Evolutionary conservation across 2,113 vertebrate genomes (phyloP).

Genomic region (Lathamus discolor): DNA sequence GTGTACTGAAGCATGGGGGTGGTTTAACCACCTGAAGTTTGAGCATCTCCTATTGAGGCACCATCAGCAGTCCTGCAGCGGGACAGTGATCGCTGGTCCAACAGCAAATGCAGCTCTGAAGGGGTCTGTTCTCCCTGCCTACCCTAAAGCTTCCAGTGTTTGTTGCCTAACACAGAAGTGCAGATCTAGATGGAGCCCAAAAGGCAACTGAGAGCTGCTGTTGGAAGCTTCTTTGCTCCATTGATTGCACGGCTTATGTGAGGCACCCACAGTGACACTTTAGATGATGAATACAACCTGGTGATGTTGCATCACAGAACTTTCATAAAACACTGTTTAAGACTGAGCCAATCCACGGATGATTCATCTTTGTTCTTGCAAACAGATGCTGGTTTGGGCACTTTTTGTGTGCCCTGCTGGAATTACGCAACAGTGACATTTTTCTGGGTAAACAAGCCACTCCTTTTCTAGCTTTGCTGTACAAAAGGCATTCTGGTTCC

Average conservation of each 20-base stretch:
- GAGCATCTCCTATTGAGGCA: neutral
- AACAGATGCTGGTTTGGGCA: constrained; percentile 41
- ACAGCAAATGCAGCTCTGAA: neutral
- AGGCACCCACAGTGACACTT: neutral
- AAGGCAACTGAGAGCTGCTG: neutral
- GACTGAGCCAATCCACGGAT: neutral
- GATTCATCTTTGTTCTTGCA: constrained; percentile 45
- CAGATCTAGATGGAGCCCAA: neutral
- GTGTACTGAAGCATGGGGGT: neutral
- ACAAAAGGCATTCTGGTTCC: neutral
- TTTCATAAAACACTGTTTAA: neutral
- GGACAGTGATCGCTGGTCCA: neutral
- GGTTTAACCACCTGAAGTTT: neutral
- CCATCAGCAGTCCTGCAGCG: neutral
- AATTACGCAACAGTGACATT: neutral
- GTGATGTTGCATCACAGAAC: constrained; percentile 17
- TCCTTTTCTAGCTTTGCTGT: neutral
- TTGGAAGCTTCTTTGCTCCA: neutral
- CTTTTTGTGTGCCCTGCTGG: neutral
- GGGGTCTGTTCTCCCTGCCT: neutral
- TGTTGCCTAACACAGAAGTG: neutral
- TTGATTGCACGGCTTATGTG: accelerated
- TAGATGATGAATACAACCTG: neutral
- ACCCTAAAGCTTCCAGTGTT: neutral
- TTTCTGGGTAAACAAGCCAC: constrained; percentile 35